A percentile compares a stretch with the other conserved stretches of the same genome.
These are phyloP conservation scores for Tethya wilhelma DNA, from an alignment of 37 sponge, comb jelly and placozoan genomes.

Conservation along the genomic window DNA sequence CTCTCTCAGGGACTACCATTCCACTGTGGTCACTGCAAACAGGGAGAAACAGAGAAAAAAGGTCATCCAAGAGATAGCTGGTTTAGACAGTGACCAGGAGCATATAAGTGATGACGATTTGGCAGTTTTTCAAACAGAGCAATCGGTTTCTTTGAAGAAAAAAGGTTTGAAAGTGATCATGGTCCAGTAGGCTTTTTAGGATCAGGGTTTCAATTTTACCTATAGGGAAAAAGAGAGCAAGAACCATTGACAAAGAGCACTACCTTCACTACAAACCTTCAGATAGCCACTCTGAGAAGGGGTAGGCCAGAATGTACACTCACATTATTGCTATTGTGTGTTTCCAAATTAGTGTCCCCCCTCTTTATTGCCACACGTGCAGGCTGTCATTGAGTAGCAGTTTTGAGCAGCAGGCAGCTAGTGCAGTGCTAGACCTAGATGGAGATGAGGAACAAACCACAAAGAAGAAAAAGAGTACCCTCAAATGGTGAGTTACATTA, in stretches of 20 bases:
- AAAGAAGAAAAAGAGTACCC: slow-evolving; percentile 22
- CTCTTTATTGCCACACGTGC: no score
- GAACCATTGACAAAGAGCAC: slow-evolving; percentile 30
- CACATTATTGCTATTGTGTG: no score
- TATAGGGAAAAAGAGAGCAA: not conserved
- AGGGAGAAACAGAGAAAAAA: slow-evolving; percentile 19
- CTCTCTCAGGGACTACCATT: slow-evolving; percentile 26
- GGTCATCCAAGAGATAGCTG: not conserved
- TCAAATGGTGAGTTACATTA: slow-evolving; percentile 17
- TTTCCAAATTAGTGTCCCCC: no score
- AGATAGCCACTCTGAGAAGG: slow-evolving; percentile 77
- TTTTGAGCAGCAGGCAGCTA: slow-evolving; percentile 60
- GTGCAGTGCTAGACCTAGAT: slow-evolving; percentile 71
- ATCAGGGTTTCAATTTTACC: not conserved
- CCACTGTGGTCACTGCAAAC: slow-evolving; percentile 11
- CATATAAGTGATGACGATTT: not conserved
- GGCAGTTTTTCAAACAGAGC: slow-evolving; percentile 16
- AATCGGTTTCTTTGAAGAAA: not conserved
- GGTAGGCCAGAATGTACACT: no score
- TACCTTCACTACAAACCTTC: slow-evolving; percentile 59
- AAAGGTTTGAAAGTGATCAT: not conserved
- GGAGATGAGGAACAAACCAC: slow-evolving; percentile 63
- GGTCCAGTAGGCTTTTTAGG: not conserved
- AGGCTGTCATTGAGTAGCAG: no score
- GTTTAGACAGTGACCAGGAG: slow-evolving; percentile 1